A percentile compares a stretch with the other conserved stretches of the same genome.
These are phyloP conservation scores for Nemotelus pantherinus DNA, from an alignment of 2,888 invertebrate species.

Conservation along the genomic window DNA sequence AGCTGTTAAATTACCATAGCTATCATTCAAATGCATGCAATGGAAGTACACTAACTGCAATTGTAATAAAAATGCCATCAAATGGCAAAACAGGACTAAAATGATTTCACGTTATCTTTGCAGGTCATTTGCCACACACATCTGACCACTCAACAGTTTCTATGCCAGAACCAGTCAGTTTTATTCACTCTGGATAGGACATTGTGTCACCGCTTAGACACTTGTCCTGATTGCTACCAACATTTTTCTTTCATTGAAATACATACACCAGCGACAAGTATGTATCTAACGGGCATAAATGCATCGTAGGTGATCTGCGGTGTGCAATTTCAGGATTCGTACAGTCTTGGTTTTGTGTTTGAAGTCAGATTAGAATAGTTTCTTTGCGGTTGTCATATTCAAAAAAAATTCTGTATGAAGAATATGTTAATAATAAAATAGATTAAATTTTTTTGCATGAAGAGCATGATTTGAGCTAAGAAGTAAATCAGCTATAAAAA, in stretches of 20 bases:
- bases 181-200: constrained; percentile 28
- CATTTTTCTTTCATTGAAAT: constrained; percentile 8
- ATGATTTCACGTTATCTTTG: constrained; percentile 31
- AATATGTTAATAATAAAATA: no score
- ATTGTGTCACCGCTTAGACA: constrained; percentile 29
- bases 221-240: constrained; percentile 33
- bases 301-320: no score
- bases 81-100: constrained; percentile 6
- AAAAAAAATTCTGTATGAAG: no score
- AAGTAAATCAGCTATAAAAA: no score
- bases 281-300: no score
- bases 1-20: constrained; percentile 20
- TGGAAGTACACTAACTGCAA: constrained; percentile 18
- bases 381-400: no score
- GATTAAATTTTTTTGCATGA: no score
- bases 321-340: no score
- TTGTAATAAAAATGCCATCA: constrained; percentile 20
- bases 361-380: no score
- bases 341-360: no score
- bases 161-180: not conserved
- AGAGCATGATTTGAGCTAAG: no score
- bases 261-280: no score
- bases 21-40: constrained; percentile 24
- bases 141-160: constrained; percentile 43
- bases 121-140: constrained; percentile 43